Conservation (phyloP, 2,888 invertebrate genomes). For the Psococerastis gibbosa region DNA sequence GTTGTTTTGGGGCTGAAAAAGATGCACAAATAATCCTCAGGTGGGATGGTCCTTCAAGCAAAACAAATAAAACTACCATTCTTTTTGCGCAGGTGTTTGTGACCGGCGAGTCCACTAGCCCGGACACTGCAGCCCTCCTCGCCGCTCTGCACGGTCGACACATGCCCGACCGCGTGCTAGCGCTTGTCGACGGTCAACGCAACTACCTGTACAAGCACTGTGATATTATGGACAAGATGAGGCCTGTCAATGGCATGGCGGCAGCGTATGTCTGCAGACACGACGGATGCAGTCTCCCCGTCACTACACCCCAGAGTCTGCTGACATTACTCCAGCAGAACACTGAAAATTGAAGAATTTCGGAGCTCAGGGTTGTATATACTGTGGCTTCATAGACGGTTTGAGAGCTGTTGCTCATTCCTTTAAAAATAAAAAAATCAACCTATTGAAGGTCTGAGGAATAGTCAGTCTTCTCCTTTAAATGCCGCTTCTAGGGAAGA, state of each 20-base stretch:
- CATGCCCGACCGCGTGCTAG: slow-evolving; percentile 47
- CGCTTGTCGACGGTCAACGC: slow-evolving; percentile 30
- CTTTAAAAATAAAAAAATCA: no score
- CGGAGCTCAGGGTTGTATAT: no score
- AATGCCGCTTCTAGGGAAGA: no score
- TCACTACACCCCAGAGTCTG: slow-evolving; percentile 43
- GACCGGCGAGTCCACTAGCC: slow-evolving; percentile 40
- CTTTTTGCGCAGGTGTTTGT: slow-evolving; percentile 48
- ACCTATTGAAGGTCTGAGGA: no score
- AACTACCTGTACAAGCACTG: slow-evolving; percentile 26
- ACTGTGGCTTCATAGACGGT: no score
- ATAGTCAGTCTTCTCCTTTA: no score
- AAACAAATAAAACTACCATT: no score
- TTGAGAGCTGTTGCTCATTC: no score
- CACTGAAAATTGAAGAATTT: no score
- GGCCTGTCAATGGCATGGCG: slow-evolving; percentile 37
- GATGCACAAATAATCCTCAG: neutral
- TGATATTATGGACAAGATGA: slow-evolving; percentile 28
- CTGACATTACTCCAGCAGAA: slow-evolving; percentile 37
- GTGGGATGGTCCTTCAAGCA: no score
- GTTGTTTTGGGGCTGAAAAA: neutral
- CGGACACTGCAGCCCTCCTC: slow-evolving; percentile 45
- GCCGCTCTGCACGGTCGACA: slow-evolving; percentile 41
- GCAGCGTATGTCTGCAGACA: slow-evolving; percentile 64
- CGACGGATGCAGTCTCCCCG: slow-evolving; percentile 54